Percentiles rank a stretch among this genome's conserved stretches.
Evolutionary conservation across 2,888 invertebrate species (phyloP).

Genomic region (Sarcophaga caerulescens): DNA sequence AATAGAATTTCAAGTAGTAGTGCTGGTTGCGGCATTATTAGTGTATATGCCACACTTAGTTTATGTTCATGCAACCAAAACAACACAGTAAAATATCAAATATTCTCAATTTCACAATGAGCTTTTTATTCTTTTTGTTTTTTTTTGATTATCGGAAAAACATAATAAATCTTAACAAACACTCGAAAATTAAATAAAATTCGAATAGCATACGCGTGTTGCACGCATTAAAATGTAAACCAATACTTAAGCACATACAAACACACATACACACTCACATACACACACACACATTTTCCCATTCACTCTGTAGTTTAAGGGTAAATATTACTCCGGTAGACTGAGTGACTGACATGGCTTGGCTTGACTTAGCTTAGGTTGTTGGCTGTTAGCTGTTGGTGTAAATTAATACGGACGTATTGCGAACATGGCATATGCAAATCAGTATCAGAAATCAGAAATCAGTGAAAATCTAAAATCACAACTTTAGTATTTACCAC

Average conservation of each 20-base stretch:
- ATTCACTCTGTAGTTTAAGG: not conserved
- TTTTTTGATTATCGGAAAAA: conserved; percentile 36
- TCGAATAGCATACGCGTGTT: conserved; percentile 63
- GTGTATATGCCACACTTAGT: not conserved
- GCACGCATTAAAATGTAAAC: conserved; percentile 55
- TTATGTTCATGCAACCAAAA: conserved; percentile 11
- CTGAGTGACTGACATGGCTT: not conserved
- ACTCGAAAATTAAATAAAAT: conserved; percentile 67
- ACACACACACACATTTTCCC: conserved; percentile 4
- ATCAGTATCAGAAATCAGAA: conserved; percentile 28
- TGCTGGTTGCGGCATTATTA: no score
- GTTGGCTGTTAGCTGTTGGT: not conserved
- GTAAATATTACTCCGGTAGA: conserved; percentile 22
- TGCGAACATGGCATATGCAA: conserved; percentile 67
- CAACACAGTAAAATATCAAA: conserved; percentile 9
- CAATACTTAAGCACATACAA: not conserved
- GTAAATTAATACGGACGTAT: conserved; percentile 61
- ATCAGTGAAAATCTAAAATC: not conserved
- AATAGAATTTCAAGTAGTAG: no score
- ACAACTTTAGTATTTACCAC: not conserved
- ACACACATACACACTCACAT: conserved; percentile 17
- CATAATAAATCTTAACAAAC: conserved; percentile 65
- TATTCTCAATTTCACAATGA: conserved; percentile 57
- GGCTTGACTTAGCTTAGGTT: not conserved
- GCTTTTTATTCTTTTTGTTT: not conserved